Conservation (phyloP, 2,113 vertebrate genomes). For the Brachyistius frenatus region DNA sequence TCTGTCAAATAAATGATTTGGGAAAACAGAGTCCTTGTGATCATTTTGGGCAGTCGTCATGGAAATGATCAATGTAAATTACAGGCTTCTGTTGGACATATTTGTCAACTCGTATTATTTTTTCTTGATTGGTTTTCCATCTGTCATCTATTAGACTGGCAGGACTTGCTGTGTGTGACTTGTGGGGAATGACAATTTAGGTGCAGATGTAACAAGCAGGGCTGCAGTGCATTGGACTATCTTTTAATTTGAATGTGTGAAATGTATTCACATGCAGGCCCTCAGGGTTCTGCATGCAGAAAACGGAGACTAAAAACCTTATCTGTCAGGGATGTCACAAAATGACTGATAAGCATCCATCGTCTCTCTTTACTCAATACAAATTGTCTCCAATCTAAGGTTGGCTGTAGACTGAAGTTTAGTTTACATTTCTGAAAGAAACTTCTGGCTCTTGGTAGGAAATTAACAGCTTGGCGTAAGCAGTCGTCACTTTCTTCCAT, state of each 20-base stretch:
- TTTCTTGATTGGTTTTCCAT: not conserved
- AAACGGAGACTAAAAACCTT: no score
- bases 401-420: no score
- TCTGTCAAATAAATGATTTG: not conserved
- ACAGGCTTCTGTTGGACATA: not conserved
- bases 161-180: not conserved
- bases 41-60: not conserved
- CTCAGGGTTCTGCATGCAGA: no score
- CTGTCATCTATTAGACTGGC: not conserved
- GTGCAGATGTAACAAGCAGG: not conserved
- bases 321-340: no score
- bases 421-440: not conserved
- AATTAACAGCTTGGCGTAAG: no score
- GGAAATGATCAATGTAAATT: not conserved
- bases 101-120: not conserved
- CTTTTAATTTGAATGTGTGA: no score
- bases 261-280: no score
- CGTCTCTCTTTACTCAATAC: no score
- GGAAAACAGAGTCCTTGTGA: not conserved
- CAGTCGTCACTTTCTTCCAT: not conserved
- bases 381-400: no score
- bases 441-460: not conserved
- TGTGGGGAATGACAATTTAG: conserved; percentile 14
- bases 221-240: no score
- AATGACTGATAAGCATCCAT: no score